These are phyloP conservation scores for Amorpha juglandis DNA, from an alignment of 2,888 invertebrate species.

Conservation along the genomic window DNA sequence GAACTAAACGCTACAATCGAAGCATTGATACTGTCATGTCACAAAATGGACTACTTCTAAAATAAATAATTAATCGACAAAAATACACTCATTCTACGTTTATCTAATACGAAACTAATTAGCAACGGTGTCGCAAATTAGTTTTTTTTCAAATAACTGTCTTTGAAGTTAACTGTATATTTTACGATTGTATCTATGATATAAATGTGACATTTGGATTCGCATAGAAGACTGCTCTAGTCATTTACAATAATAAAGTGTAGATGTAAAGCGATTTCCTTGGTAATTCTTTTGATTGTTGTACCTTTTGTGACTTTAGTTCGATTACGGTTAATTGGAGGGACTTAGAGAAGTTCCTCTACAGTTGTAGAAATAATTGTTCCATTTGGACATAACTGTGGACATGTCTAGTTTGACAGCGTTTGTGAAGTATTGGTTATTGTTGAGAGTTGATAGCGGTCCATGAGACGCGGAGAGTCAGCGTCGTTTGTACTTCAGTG, in stretches of 20 bases:
- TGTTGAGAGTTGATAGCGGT: neutral
- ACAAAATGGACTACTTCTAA: neutral
- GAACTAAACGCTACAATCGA: neutral
- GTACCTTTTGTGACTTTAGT: slow-evolving; percentile 14
- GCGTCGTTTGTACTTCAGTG: slow-evolving; percentile 22
- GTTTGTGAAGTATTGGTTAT: slow-evolving; percentile 15
- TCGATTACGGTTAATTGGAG: neutral
- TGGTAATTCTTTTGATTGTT: slow-evolving; percentile 64
- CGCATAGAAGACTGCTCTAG: slow-evolving; percentile 58
- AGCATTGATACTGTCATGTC: neutral
- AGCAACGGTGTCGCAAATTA: slow-evolving; percentile 58
- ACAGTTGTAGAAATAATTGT: neutral
- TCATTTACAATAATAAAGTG: slow-evolving; percentile 55
- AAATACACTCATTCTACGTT: slow-evolving; percentile 4
- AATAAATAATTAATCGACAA: slow-evolving; percentile 14
- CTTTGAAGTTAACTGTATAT: slow-evolving; percentile 43
- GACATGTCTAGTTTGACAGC: neutral
- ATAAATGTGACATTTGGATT: slow-evolving; percentile 44
- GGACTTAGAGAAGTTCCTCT: neutral
- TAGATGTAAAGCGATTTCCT: slow-evolving; percentile 75
- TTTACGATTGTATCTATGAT: neutral
- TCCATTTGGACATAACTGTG: neutral
- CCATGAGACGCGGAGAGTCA: slow-evolving; percentile 23
- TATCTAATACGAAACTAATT: slow-evolving; percentile 26
- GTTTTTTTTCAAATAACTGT: slow-evolving; percentile 47